Base-by-base conservation (phyloP, 2,888 invertebrate genomes). In the Hecatera dysodea region DNA sequence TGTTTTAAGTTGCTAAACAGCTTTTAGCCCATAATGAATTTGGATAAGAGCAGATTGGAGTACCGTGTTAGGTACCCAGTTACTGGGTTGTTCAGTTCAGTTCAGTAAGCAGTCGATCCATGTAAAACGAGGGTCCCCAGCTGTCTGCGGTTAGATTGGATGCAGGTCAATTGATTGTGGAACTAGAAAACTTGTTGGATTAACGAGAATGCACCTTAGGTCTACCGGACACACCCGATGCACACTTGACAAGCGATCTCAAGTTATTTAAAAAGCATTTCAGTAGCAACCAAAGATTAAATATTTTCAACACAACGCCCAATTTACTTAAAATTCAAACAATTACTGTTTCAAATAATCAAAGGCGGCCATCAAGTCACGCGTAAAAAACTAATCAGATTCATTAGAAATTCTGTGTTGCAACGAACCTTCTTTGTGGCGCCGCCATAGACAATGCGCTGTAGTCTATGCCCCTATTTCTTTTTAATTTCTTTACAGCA, bases 401-500 rank as follows among this genome's bases (percentile, higher is more conserved):
- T 85, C 86, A 90, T 91, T 92, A 88, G 78, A 87, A 88, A 93
- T 92, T 92, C 92, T 83, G 82, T 81, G 78, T 83, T 83, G 81
- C 76, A 81, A 66, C 78, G 68, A 80, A 86, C 82, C 87, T 83
- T 68, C 87, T 87, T 90, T 88, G 88, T 87, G 59, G 53, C 59
- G 52, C 85, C 90, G 87, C 67, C 84, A 87, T 90, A 88, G 85
- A 87, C 89, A 88, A 90, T 88, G 89, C 87, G 81, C 61, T 75
- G 81, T 88, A 86, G 90, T 92, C 90, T 92, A 92, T 92, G 92
- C 88, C 88, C 89, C 89, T 91, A 90, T 92, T 94, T 93, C 92
- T 94, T 93, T 94, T 94, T 93, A 93, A 93, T 93, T 92, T 93
- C 92, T 91, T 91, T 92, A 90, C 83, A 86, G 81, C 79, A 90